Evolutionary conservation across 2,797 vertebrate species (phyloP), one percentile per base, ranked within the genome.

Genomic region (Bucorvus abyssinicus): DNA sequence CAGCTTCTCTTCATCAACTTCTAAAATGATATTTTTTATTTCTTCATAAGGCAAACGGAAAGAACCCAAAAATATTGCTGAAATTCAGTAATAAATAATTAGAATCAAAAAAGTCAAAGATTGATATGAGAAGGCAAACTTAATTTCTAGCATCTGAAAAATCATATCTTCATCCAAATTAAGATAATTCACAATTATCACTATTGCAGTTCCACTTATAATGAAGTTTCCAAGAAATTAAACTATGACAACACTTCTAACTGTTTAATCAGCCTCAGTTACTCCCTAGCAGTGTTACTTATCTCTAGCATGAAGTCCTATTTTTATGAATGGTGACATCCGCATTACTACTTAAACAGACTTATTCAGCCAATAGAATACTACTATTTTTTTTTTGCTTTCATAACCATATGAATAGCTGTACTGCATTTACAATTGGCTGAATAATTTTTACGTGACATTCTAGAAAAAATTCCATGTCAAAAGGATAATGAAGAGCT

Each of bases 1-100:
- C 96, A 99, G 98, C 96, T 99, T 98, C 69, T 98, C 98, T 97
- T 99, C 99, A 97, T 99, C 98, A 92, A 99, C 99, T 94, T 99
- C 98, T 97, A 99, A 97, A 97, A 99, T 98, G 24, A 98, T 98
- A 97, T 98, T 98, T 97, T 98, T 99, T 95, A 99, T 99, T 97
- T 99, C 99, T 97, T 99, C 98, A 84, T 99, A 99, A 97, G 99
- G 98, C 98, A 99, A 98, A 89, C 99, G 99, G 96, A 99, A 99
- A 77, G 99, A 99, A 97, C 99, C 99, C 96, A 99, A 97, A 98
- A 99, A 99, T 98, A 99, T 99, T 95, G 99, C 99, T 99, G 97
- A 97, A 98, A 98, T 89, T 86, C 92, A 91, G 44, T 26, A 95
- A 81, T 1, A 84, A 67, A 64, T 19, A n/a, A 53, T 92, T 82